Evolutionary conservation across 2,113 vertebrate species (phyloP).

Genomic region (Phrynocephalus versicolor): DNA sequence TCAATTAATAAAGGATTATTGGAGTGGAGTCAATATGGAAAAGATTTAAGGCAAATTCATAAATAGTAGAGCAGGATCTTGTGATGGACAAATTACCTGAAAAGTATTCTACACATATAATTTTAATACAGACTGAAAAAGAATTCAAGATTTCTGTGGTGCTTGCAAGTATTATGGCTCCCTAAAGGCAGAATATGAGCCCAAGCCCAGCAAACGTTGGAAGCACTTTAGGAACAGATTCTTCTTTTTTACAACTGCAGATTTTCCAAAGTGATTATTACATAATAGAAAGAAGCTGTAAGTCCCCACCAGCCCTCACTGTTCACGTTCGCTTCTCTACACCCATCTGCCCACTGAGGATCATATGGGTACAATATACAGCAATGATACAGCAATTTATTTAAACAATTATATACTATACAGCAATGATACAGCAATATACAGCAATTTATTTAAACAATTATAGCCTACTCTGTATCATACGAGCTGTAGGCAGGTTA

Average conservation of each 20-base stretch:
- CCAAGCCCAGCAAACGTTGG: background rate
- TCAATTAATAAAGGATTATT: too few species aligned
- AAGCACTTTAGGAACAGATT: background rate
- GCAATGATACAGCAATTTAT: too few species aligned
- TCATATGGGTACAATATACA: background rate
- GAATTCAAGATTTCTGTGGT: background rate
- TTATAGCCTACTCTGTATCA: too few species aligned
- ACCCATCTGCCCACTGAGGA: background rate
- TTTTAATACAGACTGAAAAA: background rate
- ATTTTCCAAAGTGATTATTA: background rate
- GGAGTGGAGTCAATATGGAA: too few species aligned
- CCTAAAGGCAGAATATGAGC: background rate
- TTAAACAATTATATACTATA: too few species aligned
- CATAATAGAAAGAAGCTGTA: background rate
- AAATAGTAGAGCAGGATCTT: too few species aligned
- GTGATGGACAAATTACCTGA: too few species aligned
- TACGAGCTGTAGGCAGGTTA: too few species aligned
- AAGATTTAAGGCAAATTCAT: too few species aligned
- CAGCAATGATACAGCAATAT: too few species aligned
- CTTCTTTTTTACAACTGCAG: background rate
- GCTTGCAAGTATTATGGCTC: background rate
- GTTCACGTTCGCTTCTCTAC: background rate
- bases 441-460: too few species aligned
- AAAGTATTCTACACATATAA: background rate
- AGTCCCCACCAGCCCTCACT: background rate